Percentiles rank a stretch among this genome's conserved stretches.
phyloP scores from a whole-genome alignment of 2,113 vertebrate genomes.

The Atlantisia rogersi region DNA sequence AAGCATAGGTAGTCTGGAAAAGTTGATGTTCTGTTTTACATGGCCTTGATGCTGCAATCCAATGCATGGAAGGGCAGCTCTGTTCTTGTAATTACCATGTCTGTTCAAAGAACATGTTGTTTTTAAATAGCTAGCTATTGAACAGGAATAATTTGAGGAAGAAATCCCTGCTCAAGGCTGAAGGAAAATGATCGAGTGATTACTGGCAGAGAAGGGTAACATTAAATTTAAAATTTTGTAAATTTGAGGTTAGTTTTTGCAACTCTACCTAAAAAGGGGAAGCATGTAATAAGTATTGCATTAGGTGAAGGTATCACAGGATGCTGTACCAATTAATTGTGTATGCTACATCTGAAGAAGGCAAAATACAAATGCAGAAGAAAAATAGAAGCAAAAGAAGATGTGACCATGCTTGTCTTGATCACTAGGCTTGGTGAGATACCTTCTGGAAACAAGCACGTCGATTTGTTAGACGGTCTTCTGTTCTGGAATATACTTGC shows the following conservation, averaged over 20 bases:
- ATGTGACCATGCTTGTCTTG: background rate
- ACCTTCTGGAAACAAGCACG: conserved; percentile 48
- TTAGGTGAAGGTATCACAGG: background rate
- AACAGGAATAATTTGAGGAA: background rate
- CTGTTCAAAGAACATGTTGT: background rate
- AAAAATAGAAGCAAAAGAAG: background rate
- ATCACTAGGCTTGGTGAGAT: background rate
- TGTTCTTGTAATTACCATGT: background rate
- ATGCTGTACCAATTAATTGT: background rate
- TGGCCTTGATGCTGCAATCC: background rate
- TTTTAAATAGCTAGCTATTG: background rate
- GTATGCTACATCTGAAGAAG: background rate
- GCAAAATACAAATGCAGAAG: background rate
- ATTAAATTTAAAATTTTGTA: background rate
- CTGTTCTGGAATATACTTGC: conserved; percentile 22
- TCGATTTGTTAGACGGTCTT: background rate
- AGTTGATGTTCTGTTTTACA: background rate
- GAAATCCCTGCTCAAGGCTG: background rate
- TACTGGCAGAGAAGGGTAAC: background rate
- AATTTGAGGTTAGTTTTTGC: background rate
- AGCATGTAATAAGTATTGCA: background rate
- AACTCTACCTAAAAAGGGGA: background rate
- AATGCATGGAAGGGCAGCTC: background rate
- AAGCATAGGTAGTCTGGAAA: background rate
- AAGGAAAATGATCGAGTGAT: background rate